Base-by-base conservation (phyloP, 1,140 invertebrate species). In the Olivierus martensii region DNA sequence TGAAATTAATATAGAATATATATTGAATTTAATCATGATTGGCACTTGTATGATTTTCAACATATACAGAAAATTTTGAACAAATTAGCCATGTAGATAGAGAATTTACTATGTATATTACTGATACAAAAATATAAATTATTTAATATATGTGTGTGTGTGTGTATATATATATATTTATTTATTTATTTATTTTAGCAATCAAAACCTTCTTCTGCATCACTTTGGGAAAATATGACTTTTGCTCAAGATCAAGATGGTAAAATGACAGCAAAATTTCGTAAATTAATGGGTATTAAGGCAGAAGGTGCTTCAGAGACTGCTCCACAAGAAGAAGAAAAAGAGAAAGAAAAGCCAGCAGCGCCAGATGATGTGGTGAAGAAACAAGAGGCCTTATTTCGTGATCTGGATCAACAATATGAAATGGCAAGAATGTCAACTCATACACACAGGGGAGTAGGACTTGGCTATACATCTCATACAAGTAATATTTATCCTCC, bases 231-330 rank as follows among this genome's bases (percentile, higher is more conserved):
- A 57, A 79, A 82, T 28, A 81, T 86, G 0, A 82, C 81, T 22
- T 91, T 94, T 67, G 79, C 84, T 0, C 80, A 88, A 63, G 89
- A 93, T 71, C 76, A 81, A 35, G 90, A 93, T 71, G 88, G 87
- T 39, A 82, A 87, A 72, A 82, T 90, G 52, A 82, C 85, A 1
- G 87, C 82, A n/a, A 96, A 96, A 71, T 96, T 95, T 69, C 86
- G 91, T 69, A 76, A 91, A 57, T 71, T 96, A 10, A 95, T 96
- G 91, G 92, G 92, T 39, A 93, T 95, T 44, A 91, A 85, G 67
- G 76, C 77, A 18, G 76, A 73, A 22, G 59, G 54, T 14, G 35
- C 4, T 14, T 6, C 11, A 11, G 21, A n/a, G 3, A n/a, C 5
- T 3, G 15, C 28, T 28, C 11, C 51, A 7, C 14, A 51, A 34